Conservation (phyloP, 2,888 invertebrate genomes). For the Meta bourneti region DNA sequence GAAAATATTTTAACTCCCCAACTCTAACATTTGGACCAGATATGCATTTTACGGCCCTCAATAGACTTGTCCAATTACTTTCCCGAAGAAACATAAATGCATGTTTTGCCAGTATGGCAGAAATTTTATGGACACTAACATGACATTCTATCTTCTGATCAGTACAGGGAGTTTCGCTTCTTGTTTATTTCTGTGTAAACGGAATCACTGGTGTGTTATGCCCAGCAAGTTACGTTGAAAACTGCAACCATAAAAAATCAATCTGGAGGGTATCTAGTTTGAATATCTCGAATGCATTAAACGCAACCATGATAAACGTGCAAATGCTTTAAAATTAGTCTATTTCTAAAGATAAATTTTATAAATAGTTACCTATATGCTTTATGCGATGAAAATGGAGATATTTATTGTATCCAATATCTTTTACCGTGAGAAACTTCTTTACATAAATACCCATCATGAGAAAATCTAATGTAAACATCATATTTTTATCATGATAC, state of each 20-base stretch:
- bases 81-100: constrained; percentile 21
- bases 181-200: background rate
- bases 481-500: too few species aligned
- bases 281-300: background rate
- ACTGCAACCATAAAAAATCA: background rate
- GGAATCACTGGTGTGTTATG: background rate
- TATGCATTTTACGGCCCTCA: background rate
- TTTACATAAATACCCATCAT: too few species aligned
- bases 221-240: background rate
- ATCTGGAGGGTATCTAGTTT: background rate
- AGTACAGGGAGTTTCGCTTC: background rate
- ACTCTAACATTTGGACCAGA: background rate
- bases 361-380: too few species aligned
- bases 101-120: constrained; percentile 18
- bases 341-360: too few species aligned
- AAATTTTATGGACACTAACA: constrained; percentile 31
- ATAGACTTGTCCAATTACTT: background rate
- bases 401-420: too few species aligned
- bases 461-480: too few species aligned
- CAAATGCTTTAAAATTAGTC: too few species aligned
- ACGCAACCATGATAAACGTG: too few species aligned
- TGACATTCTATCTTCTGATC: constrained; percentile 6
- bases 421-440: too few species aligned
- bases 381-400: too few species aligned
- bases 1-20: constrained; percentile 3